Base-by-base conservation (phyloP, 2,888 invertebrate species). In the Scaptomyza reducta region DNA sequence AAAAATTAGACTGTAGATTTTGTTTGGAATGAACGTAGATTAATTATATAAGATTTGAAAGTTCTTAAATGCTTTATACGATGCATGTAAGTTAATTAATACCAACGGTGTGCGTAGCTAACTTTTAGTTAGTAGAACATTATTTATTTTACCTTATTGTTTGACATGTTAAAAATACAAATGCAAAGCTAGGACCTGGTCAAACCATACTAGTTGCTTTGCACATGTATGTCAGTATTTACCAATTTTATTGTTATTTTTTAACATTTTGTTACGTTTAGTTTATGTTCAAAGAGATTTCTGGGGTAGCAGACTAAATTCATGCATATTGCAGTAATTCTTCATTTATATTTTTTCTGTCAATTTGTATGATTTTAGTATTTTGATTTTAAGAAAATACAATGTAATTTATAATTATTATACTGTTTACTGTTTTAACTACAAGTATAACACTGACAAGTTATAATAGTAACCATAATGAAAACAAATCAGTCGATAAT, bases 301-400 rank as follows among this genome's bases (percentile, higher is more conserved):
- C 81, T 90, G 91, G 91, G 91, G 92, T 91, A 91, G 92, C 91
- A 91, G 92, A 91, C 91, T 92, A 92, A 91, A 92, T 80, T 86
- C 69, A 76, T 84, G 85, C 89, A 78, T 88, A 81, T 70, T 79
- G 71, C 74, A 80, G 65, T 67, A 65, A 66, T 51, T 71, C 42
- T 81, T 61, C 29, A 61, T 65, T 74, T 65, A 54, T 54, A 62
- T 77, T 53, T 60, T 68, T 49, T 60, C 33, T 63, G 53, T 71
- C 45, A 61, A 63, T 64, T 62, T 70, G 42, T 69, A 66, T 73
- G 41, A 67, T 73, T 82, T 74, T 73, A n/a, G 62, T 70, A 59
- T 71, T 69, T 79, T 75, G 27, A 55, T 78, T 83, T 76, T 46
- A 77, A 70, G 60, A 61, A 75, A 79, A 83, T 72, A 79, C 66